Percentiles rank a stretch among this genome's conserved stretches.
phyloP scores from a whole-genome alignment of 2,888 invertebrate species.

The Cataglyphis cursor region DNA sequence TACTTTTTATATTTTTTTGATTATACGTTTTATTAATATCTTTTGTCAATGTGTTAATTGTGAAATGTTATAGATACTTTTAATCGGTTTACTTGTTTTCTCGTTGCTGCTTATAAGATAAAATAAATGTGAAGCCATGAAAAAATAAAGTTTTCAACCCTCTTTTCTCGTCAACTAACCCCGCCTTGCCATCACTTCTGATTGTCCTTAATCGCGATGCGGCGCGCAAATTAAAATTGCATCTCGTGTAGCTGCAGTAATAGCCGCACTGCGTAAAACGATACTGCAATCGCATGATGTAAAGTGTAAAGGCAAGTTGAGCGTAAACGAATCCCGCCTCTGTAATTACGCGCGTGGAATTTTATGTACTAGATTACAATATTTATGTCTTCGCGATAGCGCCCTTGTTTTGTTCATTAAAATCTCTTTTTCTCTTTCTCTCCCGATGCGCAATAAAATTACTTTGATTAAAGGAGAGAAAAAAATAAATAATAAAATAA shows the following conservation, averaged over 20 bases:
- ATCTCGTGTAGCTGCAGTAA: slow-evolving; percentile 56
- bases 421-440: background rate
- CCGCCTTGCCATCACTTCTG: background rate
- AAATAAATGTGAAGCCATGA: background rate
- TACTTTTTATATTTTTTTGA: background rate
- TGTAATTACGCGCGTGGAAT: slow-evolving; percentile 19
- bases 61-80: background rate
- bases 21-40: background rate
- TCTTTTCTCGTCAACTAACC: background rate
- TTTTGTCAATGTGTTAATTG: background rate
- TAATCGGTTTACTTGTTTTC: background rate
- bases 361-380: slow-evolving; percentile 29
- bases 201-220: slow-evolving; percentile 24
- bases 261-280: slow-evolving; percentile 68
- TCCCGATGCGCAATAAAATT: background rate
- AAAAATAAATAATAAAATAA: background rate
- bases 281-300: slow-evolving; percentile 61
- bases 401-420: background rate
- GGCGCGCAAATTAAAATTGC: slow-evolving; percentile 29
- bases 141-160: background rate
- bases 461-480: background rate
- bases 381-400: slow-evolving; percentile 33
- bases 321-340: slow-evolving; percentile 15
- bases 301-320: slow-evolving; percentile 23
- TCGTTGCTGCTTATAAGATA: background rate